A percentile compares a stretch with the other conserved stretches of the same genome.
phyloP scores from a whole-genome alignment of 2,797 vertebrate species.

The Gadopsis marmoratus region DNA sequence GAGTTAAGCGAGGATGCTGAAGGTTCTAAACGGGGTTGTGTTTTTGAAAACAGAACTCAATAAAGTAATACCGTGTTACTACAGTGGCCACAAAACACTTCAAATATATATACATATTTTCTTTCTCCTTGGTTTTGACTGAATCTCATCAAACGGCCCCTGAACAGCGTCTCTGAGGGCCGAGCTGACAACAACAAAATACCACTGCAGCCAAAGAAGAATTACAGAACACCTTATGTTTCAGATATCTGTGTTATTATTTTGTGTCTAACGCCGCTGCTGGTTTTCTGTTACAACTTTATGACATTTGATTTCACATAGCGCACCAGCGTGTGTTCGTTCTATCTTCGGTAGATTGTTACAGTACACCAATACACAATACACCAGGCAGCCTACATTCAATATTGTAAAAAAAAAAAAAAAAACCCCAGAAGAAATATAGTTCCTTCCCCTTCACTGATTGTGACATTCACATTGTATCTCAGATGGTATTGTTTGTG shows the following conservation, averaged over 20 bases:
- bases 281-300: slow-evolving; percentile 33
- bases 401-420: slow-evolving; percentile 7
- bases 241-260: slow-evolving; percentile 33
- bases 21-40: background rate
- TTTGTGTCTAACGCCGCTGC: slow-evolving; percentile 13
- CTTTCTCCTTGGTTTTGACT: slow-evolving; percentile 11
- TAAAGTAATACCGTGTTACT: background rate
- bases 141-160: slow-evolving; percentile 1
- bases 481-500: slow-evolving; percentile 66
- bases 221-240: slow-evolving; percentile 24
- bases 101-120: background rate
- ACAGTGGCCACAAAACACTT: slow-evolving; percentile 13
- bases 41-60: background rate
- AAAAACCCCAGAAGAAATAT: background rate
- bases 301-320: slow-evolving; percentile 41
- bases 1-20: background rate
- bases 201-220: background rate
- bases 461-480: slow-evolving; percentile 45
- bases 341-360: slow-evolving; percentile 32
- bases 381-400: slow-evolving; percentile 10
- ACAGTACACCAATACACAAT: background rate
- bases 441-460: slow-evolving; percentile 55
- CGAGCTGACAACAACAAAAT: slow-evolving; percentile 17
- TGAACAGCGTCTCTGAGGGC: slow-evolving; percentile 12
- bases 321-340: slow-evolving; percentile 11